Evolutionary conservation across 2,888 invertebrate species (phyloP).

Genomic region (Rhodophaea formosa): DNA sequence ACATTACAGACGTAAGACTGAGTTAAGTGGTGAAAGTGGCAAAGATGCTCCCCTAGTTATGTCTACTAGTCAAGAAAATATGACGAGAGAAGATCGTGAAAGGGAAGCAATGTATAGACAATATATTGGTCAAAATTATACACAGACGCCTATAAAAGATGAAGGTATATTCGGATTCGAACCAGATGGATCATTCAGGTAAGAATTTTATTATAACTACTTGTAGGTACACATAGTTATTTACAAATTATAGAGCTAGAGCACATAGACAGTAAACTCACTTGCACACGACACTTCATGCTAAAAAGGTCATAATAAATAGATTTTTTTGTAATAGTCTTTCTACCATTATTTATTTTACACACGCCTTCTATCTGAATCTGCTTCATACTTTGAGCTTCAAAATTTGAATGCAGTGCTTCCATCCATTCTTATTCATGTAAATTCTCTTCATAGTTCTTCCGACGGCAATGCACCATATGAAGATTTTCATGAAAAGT

Average conservation of each 20-base stretch:
- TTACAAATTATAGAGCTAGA: conserved; percentile 21
- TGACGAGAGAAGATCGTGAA: conserved; percentile 74
- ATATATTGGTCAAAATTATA: conserved; percentile 74
- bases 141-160: conserved; percentile 80
- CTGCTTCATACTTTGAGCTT: conserved; percentile 34
- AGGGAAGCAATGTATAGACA: conserved; percentile 68
- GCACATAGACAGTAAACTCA: conserved; percentile 32
- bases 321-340: conserved; percentile 15
- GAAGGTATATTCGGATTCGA: conserved; percentile 81
- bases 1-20: conserved; percentile 66
- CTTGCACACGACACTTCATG: conserved; percentile 32
- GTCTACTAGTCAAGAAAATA: conserved; percentile 84
- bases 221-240: background rate
- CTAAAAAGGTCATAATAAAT: conserved; percentile 28
- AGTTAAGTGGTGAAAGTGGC: conserved; percentile 66
- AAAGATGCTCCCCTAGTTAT: conserved; percentile 76
- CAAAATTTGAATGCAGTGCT: conserved; percentile 45
- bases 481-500: conserved; percentile 91
- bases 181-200: conserved; percentile 78
- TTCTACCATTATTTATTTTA: conserved; percentile 25
- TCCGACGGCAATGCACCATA: conserved; percentile 81
- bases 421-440: conserved; percentile 64
- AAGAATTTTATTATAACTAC: conserved; percentile 25
- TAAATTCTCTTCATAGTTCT: conserved; percentile 78
- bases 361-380: conserved; percentile 20